These are phyloP conservation scores for Zosterops pallidus DNA, from an alignment of 2,113 vertebrate genomes.

Conservation along the genomic window DNA sequence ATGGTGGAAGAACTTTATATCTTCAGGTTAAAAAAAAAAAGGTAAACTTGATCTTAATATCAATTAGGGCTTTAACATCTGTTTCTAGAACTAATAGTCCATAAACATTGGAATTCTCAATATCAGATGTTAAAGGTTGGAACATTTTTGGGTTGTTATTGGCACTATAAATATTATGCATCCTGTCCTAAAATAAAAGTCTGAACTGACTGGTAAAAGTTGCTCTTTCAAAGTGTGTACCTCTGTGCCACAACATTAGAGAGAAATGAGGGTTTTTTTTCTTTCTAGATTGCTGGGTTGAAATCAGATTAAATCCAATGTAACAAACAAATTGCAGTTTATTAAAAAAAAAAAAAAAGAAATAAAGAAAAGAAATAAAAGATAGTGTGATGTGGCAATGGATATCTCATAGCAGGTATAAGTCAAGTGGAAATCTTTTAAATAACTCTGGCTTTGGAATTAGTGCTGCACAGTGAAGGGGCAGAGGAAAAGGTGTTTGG, in stretches of 20 bases:
- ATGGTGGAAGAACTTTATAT: not conserved
- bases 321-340: not conserved
- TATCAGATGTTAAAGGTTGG: not conserved
- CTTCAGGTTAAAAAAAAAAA: not conserved
- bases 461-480: not conserved
- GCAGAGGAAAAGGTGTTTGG: not conserved
- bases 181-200: not conserved
- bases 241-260: not conserved
- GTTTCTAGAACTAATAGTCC: constrained; percentile 14
- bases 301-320: not conserved
- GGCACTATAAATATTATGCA: not conserved
- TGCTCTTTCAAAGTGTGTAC: not conserved
- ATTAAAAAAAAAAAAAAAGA: no score
- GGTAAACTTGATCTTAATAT: not conserved
- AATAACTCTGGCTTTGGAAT: not conserved
- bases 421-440: not conserved
- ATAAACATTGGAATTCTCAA: not conserved
- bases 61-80: constrained; percentile 6
- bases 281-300: not conserved
- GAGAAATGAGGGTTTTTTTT: not conserved
- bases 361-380: rapidly evolving
- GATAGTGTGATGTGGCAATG: not conserved
- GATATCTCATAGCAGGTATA: not conserved
- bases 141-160: not conserved
- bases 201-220: not conserved